Conservation (phyloP, 1,140 invertebrate species). For the Drosophila ohnishii region DNA sequence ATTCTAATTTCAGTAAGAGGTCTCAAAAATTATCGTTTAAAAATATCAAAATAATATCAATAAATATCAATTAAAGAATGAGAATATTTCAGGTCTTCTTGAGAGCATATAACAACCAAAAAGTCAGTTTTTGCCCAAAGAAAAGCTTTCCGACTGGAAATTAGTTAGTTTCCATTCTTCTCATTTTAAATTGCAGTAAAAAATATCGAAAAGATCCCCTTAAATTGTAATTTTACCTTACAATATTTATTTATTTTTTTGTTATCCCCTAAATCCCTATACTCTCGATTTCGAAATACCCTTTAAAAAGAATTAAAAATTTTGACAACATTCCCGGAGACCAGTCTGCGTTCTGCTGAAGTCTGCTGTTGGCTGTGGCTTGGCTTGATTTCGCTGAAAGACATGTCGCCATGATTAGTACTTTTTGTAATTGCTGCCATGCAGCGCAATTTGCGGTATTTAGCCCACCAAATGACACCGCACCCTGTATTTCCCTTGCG, state of each 20-base stretch:
- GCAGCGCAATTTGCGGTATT: constrained; percentile 77
- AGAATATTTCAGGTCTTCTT: no score
- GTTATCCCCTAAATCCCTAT: neutral
- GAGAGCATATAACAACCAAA: no score
- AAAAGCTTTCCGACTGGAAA: no score
- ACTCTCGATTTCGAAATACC: neutral
- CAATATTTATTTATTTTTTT: neutral
- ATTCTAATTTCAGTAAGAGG: no score
- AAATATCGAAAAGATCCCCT: neutral
- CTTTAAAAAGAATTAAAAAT: constrained; percentile 18
- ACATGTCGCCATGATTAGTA: constrained; percentile 68
- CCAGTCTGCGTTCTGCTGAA: constrained; percentile 22
- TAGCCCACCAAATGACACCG: constrained; percentile 71
- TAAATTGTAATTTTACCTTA: neutral
- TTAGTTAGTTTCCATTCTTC: neutral
- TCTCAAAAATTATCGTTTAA: no score
- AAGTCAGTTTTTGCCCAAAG: no score
- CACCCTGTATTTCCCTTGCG: constrained; percentile 4
- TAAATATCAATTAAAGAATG: no score
- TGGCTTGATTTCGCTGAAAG: constrained; percentile 61
- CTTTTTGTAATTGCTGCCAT: constrained; percentile 76
- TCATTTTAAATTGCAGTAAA: neutral
- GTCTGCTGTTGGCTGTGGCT: constrained; percentile 44
- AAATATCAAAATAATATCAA: no score
- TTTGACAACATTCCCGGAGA: constrained; percentile 12